Evolutionary conservation across 2,113 vertebrate genomes (phyloP).

Genomic region (Hippopotamus amphibius): DNA sequence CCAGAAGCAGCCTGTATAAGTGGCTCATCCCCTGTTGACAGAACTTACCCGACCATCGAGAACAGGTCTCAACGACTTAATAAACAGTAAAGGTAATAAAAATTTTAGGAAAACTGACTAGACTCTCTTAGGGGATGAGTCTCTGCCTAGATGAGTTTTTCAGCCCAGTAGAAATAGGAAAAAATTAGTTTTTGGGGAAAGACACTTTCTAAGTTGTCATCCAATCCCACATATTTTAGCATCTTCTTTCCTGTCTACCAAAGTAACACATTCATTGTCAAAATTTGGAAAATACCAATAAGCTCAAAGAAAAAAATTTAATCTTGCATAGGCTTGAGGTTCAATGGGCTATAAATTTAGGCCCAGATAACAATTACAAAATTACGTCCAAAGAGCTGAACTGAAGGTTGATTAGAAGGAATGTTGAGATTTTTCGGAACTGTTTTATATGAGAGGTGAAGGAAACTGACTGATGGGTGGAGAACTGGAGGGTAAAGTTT

Average conservation of each 20-base stretch:
- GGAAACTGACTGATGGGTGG: background rate
- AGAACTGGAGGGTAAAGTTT: background rate
- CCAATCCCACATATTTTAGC: background rate
- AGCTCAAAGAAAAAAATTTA: background rate
- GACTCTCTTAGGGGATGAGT: background rate
- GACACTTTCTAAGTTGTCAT: background rate
- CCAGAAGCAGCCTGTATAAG: background rate
- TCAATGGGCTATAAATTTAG: background rate
- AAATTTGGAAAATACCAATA: slow-evolving; percentile 28
- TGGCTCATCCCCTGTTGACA: background rate
- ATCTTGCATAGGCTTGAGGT: background rate
- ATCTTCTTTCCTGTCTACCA: background rate
- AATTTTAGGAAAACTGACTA: background rate
- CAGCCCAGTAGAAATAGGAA: background rate
- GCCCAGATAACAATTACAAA: background rate
- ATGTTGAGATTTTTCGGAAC: background rate
- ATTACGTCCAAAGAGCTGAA: background rate
- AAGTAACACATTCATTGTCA: background rate
- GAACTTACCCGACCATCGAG: background rate
- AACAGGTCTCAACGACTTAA: slow-evolving; percentile 21
- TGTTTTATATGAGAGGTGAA: background rate
- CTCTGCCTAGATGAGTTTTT: slow-evolving; percentile 40
- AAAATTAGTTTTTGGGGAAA: background rate
- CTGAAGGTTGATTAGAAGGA: background rate
- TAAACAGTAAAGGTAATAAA: slow-evolving; percentile 44